Evolutionary conservation across 92 coral and sea anemone species (phyloP).

Genomic region (Parazoanthus atlanticus): DNA sequence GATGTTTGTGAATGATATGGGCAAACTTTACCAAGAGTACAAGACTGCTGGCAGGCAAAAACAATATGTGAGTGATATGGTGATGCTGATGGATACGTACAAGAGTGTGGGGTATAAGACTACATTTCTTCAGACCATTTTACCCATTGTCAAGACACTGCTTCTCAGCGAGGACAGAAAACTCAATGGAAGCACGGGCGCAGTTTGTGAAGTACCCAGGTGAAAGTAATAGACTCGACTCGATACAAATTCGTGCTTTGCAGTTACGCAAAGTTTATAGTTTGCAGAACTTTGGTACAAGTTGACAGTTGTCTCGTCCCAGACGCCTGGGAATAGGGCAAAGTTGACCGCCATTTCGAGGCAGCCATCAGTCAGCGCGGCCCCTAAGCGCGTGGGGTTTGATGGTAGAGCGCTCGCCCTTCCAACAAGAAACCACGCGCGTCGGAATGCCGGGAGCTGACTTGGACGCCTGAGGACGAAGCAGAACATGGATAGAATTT

Average conservation of each 20-base stretch:
- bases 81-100: constrained; percentile 66
- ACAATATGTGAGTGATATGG: constrained; percentile 64
- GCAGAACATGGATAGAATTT: too few relatives aligned
- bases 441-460: too few relatives aligned
- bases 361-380: too few relatives aligned
- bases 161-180: constrained; percentile 13
- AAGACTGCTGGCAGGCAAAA: constrained; percentile 63
- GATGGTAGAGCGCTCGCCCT: too few relatives aligned
- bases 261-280: background rate
- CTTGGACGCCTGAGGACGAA: too few relatives aligned
- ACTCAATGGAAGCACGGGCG: background rate
- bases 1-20: constrained; percentile 66
- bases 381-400: too few relatives aligned
- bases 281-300: too few relatives aligned
- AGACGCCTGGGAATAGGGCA: too few relatives aligned
- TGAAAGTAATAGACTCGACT: background rate
- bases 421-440: too few relatives aligned
- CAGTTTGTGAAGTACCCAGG: constrained; percentile 11
- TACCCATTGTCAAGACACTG: constrained; percentile 14
- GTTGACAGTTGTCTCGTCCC: too few relatives aligned
- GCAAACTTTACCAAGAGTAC: constrained; percentile 69
- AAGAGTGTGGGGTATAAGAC: constrained; percentile 70
- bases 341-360: too few relatives aligned
- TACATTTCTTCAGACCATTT: constrained; percentile 70
- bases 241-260: background rate